phyloP scores from a whole-genome alignment of 92 coral and sea anemone genomes.

The Phymanthus crucifer region DNA sequence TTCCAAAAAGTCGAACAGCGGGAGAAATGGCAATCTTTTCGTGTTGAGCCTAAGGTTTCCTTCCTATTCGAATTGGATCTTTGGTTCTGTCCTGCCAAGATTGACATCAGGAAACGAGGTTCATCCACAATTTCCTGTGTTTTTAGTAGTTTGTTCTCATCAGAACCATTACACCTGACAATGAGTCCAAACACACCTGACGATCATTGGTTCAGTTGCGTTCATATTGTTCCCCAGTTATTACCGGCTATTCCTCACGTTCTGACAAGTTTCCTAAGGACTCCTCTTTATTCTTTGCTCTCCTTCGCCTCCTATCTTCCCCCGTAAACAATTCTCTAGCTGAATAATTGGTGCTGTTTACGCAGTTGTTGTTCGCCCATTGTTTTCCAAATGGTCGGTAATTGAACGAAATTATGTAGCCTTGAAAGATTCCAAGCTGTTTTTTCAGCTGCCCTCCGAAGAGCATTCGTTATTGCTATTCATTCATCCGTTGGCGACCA shows the following conservation, averaged over 20 bases:
- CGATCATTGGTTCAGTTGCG: slow-evolving; percentile 78
- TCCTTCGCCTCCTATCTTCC: slow-evolving; percentile 51
- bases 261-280: slow-evolving; percentile 74
- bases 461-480: slow-evolving; percentile 32
- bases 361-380: slow-evolving; percentile 77
- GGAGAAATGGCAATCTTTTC: slow-evolving; percentile 7
- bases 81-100: slow-evolving; percentile 52
- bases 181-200: slow-evolving; percentile 75
- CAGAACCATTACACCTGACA: slow-evolving; percentile 79
- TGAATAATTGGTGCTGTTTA: slow-evolving; percentile 88
- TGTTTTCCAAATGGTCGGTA: slow-evolving; percentile 94
- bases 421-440: slow-evolving; percentile 81
- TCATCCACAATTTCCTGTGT: slow-evolving; percentile 85
- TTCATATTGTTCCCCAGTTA: slow-evolving; percentile 67
- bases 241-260: slow-evolving; percentile 69
- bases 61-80: slow-evolving; percentile 53
- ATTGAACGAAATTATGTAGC: slow-evolving; percentile 93
- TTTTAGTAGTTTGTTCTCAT: slow-evolving; percentile 70
- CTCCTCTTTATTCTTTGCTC: slow-evolving; percentile 56
- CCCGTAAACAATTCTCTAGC: slow-evolving; percentile 79
- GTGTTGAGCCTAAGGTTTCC: slow-evolving; percentile 16
- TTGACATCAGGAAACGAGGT: slow-evolving; percentile 88
- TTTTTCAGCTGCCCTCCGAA: slow-evolving; percentile 78
- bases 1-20: not conserved
- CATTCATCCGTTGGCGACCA: slow-evolving; percentile 34